phyloP scores from a whole-genome alignment of 2,888 invertebrate genomes.

The Drosophila macrothrix region DNA sequence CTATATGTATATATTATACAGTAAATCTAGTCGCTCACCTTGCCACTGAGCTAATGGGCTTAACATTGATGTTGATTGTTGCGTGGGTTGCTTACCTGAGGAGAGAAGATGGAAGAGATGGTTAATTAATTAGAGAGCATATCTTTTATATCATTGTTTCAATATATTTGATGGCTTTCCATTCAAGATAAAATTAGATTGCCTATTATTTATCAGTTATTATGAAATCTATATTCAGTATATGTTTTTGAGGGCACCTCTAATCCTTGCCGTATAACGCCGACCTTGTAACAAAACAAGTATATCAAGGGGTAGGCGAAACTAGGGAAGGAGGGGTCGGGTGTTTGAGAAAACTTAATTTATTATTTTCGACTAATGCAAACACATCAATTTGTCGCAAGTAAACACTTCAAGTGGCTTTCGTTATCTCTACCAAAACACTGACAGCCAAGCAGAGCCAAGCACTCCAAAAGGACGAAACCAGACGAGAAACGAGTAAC shows the following conservation, averaged over 20 bases:
- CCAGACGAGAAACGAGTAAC: neutral
- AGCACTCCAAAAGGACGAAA: slow-evolving; percentile 2
- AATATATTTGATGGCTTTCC: slow-evolving; percentile 16
- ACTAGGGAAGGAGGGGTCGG: neutral
- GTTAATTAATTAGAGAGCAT: slow-evolving; percentile 43
- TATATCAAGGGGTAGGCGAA: neutral
- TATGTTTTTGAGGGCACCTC: slow-evolving; percentile 1
- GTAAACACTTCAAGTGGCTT: slow-evolving; percentile 77
- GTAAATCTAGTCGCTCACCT: slow-evolving; percentile 50
- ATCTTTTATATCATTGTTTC: slow-evolving; percentile 15
- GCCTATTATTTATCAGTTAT: neutral
- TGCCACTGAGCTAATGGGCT: slow-evolving; percentile 42
- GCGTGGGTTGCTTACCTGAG: slow-evolving; percentile 51
- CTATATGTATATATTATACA: slow-evolving; percentile 35
- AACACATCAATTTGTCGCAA: slow-evolving; percentile 80
- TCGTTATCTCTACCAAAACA: slow-evolving; percentile 74
- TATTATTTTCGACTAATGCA: slow-evolving; percentile 76
- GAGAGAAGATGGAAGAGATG: slow-evolving; percentile 1
- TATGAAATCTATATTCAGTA: slow-evolving; percentile 2
- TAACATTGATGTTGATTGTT: slow-evolving; percentile 33
- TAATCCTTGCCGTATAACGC: slow-evolving; percentile 4
- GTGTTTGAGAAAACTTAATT: slow-evolving; percentile 65
- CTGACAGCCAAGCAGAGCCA: slow-evolving; percentile 47
- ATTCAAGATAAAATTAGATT: slow-evolving; percentile 8
- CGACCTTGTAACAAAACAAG: slow-evolving; percentile 1